These are phyloP conservation scores for Gonocerus acuteangulatus DNA, from an alignment of 2,888 invertebrate genomes.

Conservation along the genomic window DNA sequence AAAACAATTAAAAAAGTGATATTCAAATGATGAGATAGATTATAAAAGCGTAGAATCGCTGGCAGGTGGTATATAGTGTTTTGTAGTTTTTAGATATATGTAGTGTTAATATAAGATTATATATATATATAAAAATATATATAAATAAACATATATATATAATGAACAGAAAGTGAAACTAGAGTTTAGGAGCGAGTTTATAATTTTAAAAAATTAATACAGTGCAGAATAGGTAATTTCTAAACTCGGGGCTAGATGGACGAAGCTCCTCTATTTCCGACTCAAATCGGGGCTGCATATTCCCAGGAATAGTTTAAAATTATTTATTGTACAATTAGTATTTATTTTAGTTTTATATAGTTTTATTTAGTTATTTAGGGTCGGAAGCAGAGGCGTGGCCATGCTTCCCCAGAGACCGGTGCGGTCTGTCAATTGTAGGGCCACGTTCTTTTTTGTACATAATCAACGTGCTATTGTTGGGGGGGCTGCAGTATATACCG, in stretches of 20 bases:
- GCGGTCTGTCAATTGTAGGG: conserved; percentile 25
- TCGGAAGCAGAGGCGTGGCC: not conserved
- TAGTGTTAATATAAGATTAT: conserved; percentile 30
- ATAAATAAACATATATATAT: conserved; percentile 25
- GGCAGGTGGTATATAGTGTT: conserved; percentile 27
- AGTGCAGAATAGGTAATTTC: conserved; percentile 14
- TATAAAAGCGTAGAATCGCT: conserved; percentile 25
- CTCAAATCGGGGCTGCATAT: not conserved
- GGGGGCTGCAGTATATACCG: not conserved
- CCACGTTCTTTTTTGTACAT: conserved; percentile 24
- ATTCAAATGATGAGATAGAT: conserved; percentile 10
- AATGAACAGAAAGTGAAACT: conserved; percentile 25
- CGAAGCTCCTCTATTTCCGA: not conserved
- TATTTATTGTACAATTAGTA: conserved; percentile 2
- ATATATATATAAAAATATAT: conserved; percentile 27
- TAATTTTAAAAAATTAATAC: conserved; percentile 4
- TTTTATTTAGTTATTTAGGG: not conserved
- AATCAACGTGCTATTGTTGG: conserved; percentile 20
- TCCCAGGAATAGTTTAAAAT: not conserved
- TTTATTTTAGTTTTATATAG: too few species aligned
- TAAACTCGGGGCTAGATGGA: conserved; percentile 10
- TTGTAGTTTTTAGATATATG: conserved; percentile 29
- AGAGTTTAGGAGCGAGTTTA: conserved; percentile 26
- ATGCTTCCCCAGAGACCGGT: not conserved
- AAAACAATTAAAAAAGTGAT: conserved; percentile 24